Conservation (phyloP, 2,888 invertebrate genomes). For the Temnothorax ravouxi region DNA sequence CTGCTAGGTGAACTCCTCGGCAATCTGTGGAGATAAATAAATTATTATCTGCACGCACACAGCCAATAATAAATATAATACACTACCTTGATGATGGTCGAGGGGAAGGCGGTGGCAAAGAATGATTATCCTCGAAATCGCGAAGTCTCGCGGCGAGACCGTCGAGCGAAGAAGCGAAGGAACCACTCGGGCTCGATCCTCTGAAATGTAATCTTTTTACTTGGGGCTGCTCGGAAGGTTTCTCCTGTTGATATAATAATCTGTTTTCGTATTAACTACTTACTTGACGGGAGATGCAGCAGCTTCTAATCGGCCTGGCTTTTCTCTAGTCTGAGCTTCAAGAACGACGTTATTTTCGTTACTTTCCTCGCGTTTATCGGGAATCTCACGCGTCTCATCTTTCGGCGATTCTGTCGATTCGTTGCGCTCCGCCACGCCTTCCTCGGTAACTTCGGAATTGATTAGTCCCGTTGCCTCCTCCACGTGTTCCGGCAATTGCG, state of each 20-base stretch:
- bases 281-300: conserved; percentile 80
- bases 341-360: conserved; percentile 17
- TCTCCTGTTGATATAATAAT: not conserved
- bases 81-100: conserved; percentile 81
- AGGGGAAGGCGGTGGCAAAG: conserved; percentile 85
- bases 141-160: conserved; percentile 83
- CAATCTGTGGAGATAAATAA: conserved; percentile 86
- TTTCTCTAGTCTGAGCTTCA: conserved; percentile 25
- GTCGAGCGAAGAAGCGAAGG: conserved; percentile 83
- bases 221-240: not conserved
- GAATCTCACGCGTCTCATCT: not conserved
- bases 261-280: conserved; percentile 38
- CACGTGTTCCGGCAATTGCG: conserved; percentile 80
- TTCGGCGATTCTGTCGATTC: not conserved
- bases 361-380: conserved; percentile 27
- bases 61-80: not conserved
- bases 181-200: conserved; percentile 83
- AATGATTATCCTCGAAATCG: conserved; percentile 85
- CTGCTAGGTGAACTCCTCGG: conserved; percentile 93
- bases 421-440: not conserved
- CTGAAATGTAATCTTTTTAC: conserved; percentile 63
- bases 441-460: conserved; percentile 53
- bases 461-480: conserved; percentile 73
- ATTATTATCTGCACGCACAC: not conserved
- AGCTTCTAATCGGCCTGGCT: conserved; percentile 62